Evolutionary conservation across 2,113 vertebrate genomes (phyloP).

Genomic region (Picathartes gymnocephalus): DNA sequence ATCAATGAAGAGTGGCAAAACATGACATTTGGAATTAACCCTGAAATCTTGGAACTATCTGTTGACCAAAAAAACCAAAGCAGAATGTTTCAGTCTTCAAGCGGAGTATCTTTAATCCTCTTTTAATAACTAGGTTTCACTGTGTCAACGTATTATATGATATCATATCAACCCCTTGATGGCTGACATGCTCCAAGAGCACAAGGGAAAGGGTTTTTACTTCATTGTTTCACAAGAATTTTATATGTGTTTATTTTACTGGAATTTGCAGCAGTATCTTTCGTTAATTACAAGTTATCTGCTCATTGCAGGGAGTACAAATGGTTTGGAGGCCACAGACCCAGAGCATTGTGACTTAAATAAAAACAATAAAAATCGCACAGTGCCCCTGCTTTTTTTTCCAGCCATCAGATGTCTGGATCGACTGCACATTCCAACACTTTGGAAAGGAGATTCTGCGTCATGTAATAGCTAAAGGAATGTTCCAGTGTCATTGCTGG

Average conservation of each 20-base stretch:
- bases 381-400: neutral
- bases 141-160: neutral
- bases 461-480: neutral
- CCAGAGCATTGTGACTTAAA: neutral
- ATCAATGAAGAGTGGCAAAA: neutral
- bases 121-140: neutral
- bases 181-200: neutral
- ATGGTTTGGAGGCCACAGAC: neutral
- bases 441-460: neutral
- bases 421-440: neutral
- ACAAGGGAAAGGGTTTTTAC: neutral
- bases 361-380: neutral
- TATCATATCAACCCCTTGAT: neutral
- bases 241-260: neutral
- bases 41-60: neutral
- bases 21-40: neutral
- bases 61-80: neutral
- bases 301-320: neutral
- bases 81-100: neutral
- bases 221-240: neutral
- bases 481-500: neutral
- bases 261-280: neutral
- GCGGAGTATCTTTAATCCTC: neutral
- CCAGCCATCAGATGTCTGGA: constrained; percentile 1
- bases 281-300: neutral